Evolutionary conservation across 2,888 invertebrate species (phyloP).

Genomic region (Strigamia crassipes): DNA sequence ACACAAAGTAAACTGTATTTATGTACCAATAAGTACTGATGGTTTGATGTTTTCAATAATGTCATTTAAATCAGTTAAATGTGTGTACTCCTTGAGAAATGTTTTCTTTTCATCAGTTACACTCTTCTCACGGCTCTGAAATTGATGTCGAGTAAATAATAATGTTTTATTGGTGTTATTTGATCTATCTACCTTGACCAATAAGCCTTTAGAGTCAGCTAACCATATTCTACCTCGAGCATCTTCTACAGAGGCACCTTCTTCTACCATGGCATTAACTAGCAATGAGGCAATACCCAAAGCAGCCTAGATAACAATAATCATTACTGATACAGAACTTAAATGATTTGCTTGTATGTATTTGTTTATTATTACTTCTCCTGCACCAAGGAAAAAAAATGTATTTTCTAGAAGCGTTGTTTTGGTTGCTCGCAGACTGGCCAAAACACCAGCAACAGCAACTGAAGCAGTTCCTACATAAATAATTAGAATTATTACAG

Average conservation of each 20-base stretch:
- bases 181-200: conserved; percentile 74
- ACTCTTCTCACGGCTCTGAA: conserved; percentile 50
- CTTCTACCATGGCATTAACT: conserved; percentile 87
- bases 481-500: background rate
- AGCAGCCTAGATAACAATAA: conserved; percentile 69
- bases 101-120: conserved; percentile 72
- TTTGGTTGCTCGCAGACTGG: conserved; percentile 81
- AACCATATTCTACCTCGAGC: conserved; percentile 87
- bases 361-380: conserved; percentile 72
- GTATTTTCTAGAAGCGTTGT: conserved; percentile 80
- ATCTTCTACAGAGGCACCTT: conserved; percentile 75
- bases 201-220: conserved; percentile 93
- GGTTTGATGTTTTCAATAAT: conserved; percentile 83
- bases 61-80: conserved; percentile 77
- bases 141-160: no score
- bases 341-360: background rate
- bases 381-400: conserved; percentile 94
- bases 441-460: conserved; percentile 89
- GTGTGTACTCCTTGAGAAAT: conserved; percentile 78
- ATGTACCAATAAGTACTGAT: conserved; percentile 83
- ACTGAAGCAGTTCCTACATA: conserved; percentile 78
- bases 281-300: conserved; percentile 92
- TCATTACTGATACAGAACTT: background rate
- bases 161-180: no score
- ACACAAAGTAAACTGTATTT: background rate